A percentile compares a stretch with the other conserved stretches of the same genome.
Evolutionary conservation across 2,888 invertebrate genomes (phyloP).

Genomic region (Ophioninae sp.): DNA sequence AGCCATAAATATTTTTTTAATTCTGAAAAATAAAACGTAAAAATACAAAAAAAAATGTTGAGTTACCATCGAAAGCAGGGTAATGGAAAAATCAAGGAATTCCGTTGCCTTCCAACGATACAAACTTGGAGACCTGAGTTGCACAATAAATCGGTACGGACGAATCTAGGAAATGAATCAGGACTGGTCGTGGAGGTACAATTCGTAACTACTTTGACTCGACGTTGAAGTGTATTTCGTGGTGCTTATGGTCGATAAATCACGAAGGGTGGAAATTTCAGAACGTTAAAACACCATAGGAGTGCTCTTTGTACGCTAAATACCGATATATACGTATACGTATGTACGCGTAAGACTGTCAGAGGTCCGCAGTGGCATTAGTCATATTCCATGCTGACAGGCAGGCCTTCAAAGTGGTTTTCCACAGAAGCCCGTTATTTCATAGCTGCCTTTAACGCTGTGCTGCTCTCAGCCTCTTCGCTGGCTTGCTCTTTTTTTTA

Average conservation of each 20-base stretch:
- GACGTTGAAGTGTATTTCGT: conserved; percentile 10
- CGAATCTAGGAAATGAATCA: background rate
- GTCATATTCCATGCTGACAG: conserved; percentile 74
- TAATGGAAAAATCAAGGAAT: no score
- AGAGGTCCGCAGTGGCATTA: conserved; percentile 64
- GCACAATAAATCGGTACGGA: background rate
- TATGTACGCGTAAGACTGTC: conserved; percentile 12
- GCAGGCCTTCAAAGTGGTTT: conserved; percentile 63
- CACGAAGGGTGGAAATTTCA: conserved; percentile 19
- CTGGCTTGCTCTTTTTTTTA: conserved; percentile 58
- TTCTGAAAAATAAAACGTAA: no score
- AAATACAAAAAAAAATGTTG: no score
- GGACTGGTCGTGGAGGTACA: background rate
- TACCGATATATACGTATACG: conserved; percentile 9
- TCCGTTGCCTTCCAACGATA: no score
- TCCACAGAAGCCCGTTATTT: conserved; percentile 69
- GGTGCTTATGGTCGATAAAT: conserved; percentile 12
- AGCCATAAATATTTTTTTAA: no score
- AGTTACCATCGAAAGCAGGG: no score
- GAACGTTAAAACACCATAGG: conserved; percentile 14
- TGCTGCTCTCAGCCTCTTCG: conserved; percentile 28
- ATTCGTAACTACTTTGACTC: background rate
- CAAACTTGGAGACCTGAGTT: background rate
- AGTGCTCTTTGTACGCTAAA: conserved; percentile 4
- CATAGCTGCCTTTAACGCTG: conserved; percentile 57